phyloP scores from a whole-genome alignment of 2,797 vertebrate genomes.

The Platyrinchus mystaceus region DNA sequence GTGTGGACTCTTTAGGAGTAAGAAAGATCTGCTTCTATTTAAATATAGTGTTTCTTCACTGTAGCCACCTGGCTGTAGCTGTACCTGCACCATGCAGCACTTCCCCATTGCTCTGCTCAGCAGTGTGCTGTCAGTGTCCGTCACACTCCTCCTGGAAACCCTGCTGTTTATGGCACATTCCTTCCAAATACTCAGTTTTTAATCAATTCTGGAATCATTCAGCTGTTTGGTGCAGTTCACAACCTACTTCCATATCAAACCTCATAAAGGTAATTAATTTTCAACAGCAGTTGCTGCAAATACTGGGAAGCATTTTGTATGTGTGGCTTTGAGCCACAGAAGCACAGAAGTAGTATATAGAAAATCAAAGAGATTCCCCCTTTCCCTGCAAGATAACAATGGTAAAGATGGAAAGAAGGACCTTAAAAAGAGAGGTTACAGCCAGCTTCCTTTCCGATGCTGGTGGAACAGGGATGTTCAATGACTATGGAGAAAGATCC shows the following conservation, averaged over 20 bases:
- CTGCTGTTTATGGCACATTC: not conserved
- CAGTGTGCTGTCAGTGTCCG: not conserved
- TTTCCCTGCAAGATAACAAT: not conserved
- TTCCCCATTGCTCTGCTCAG: not conserved
- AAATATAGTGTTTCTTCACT: not conserved
- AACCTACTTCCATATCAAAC: not conserved
- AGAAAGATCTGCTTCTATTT: not conserved
- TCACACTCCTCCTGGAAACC: not conserved
- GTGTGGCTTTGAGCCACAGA: not conserved
- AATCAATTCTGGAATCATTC: not conserved
- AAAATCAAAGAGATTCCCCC: not conserved
- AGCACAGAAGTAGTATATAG: not conserved
- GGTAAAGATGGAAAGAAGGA: not conserved
- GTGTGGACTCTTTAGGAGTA: not conserved
- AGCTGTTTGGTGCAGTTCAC: not conserved
- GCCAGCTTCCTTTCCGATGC: not conserved
- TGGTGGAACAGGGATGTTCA: not conserved
- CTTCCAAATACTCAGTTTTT: not conserved
- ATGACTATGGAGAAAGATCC: not conserved
- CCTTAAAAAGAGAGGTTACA: not conserved
- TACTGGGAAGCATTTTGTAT: rapidly evolving
- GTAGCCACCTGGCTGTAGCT: not conserved
- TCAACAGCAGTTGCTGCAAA: not conserved
- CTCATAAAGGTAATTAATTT: not conserved
- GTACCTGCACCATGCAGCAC: not conserved